These are phyloP conservation scores for Gasterosteus aculeatus DNA, from an alignment of 2,113 vertebrate species.

Conservation along the genomic window DNA sequence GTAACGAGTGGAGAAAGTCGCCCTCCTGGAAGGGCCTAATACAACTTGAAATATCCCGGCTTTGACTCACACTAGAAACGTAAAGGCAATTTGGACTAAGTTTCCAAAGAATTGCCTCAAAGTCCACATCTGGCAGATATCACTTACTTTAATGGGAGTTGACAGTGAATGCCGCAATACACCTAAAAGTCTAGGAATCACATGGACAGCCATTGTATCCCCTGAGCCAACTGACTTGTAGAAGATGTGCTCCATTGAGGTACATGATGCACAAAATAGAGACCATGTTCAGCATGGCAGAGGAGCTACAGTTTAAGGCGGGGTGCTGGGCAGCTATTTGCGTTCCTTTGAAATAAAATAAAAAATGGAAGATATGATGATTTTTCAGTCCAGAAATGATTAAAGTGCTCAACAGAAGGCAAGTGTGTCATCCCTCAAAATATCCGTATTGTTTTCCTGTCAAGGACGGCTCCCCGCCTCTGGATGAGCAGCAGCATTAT, in stretches of 20 bases:
- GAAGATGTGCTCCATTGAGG: not conserved
- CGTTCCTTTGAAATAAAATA: constrained; percentile 1
- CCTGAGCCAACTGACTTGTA: not conserved
- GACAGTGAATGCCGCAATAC: not conserved
- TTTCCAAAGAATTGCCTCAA: not conserved
- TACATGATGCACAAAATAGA: not conserved
- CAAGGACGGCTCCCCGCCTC: constrained; percentile 19
- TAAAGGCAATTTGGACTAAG: not conserved
- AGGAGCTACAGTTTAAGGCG: not conserved
- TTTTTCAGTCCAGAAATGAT: constrained; percentile 15
- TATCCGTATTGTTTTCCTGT: constrained; percentile 50
- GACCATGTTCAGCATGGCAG: not conserved
- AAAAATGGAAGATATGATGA: not conserved
- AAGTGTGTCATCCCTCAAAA: constrained; percentile 41
- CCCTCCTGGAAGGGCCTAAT: not conserved
- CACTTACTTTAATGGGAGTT: not conserved
- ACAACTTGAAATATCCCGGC: not conserved
- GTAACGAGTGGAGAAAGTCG: not conserved
- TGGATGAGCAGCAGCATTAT: constrained; percentile 35
- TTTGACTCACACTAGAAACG: not conserved
- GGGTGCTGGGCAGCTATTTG: not conserved
- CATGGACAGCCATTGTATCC: not conserved
- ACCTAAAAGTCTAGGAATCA: constrained; percentile 4
- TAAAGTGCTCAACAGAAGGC: constrained; percentile 21
- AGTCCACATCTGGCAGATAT: not conserved